Conservation (phyloP, 2,797 vertebrate genomes). For the Gadopsis marmoratus region DNA sequence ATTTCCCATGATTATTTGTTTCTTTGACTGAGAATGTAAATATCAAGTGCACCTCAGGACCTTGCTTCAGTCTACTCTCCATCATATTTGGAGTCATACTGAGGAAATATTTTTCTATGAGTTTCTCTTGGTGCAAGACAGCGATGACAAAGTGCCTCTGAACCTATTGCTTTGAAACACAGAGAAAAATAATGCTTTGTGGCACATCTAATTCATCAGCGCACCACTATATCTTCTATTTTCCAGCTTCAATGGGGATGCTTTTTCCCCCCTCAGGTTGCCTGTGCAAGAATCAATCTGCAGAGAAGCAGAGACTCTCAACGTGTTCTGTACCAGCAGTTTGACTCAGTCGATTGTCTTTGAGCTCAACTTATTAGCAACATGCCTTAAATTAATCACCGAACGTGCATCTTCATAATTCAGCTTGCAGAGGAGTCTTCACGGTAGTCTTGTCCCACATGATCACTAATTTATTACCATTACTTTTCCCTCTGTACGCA, state of each 20-base stretch:
- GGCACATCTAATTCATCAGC: conserved; percentile 67
- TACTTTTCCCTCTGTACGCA: neutral
- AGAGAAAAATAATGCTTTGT: conserved; percentile 65
- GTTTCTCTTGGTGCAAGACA: conserved; percentile 48
- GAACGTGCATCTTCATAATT: conserved; percentile 18
- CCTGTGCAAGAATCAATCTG: conserved; percentile 46
- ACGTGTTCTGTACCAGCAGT: conserved; percentile 2
- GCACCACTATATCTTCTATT: conserved; percentile 20
- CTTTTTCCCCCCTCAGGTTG: conserved; percentile 22
- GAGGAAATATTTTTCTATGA: conserved; percentile 44
- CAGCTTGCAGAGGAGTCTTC: neutral
- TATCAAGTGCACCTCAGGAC: neutral
- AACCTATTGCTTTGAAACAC: conserved; percentile 65
- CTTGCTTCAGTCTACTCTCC: conserved; percentile 14
- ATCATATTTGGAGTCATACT: conserved; percentile 22
- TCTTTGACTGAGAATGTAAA: neutral
- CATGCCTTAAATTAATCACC: conserved; percentile 34
- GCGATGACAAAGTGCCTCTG: conserved; percentile 61
- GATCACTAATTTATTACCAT: conserved; percentile 17
- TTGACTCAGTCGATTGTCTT: conserved; percentile 44
- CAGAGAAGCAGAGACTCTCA: conserved; percentile 12
- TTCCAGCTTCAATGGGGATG: conserved; percentile 23
- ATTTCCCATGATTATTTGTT: conserved; percentile 13
- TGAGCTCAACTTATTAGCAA: conserved; percentile 47
- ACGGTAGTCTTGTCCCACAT: conserved; percentile 17